Evolutionary conservation across 2,113 vertebrate genomes (phyloP).

Genomic region (Colossoma macropomum): DNA sequence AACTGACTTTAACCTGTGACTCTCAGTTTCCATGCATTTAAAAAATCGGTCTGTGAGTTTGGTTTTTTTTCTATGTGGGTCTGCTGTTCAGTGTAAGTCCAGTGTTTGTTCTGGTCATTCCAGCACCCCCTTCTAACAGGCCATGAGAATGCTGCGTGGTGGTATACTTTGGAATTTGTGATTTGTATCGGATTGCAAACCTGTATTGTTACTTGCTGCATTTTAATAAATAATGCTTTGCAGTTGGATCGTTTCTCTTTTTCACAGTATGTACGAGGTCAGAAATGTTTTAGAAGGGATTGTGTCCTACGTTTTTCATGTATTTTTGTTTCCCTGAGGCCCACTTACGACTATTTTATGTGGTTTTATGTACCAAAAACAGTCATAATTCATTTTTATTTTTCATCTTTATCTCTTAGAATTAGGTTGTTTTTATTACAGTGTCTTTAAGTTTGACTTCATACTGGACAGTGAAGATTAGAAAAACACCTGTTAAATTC

Average conservation of each 20-base stretch:
- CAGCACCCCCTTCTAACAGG: slow-evolving; percentile 30
- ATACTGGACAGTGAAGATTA: too few relatives aligned
- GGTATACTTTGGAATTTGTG: slow-evolving; percentile 50
- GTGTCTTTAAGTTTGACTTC: neutral
- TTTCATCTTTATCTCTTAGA: neutral
- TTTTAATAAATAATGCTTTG: slow-evolving; percentile 60
- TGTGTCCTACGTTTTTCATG: too few relatives aligned
- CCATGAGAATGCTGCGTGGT: slow-evolving; percentile 28
- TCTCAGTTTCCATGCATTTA: slow-evolving; percentile 24
- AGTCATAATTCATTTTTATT: neutral
- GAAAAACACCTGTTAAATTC: too few relatives aligned
- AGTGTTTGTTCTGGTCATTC: slow-evolving; percentile 33
- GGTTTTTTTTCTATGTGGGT: slow-evolving; percentile 2
- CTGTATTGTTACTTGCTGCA: slow-evolving; percentile 54
- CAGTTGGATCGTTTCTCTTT: slow-evolving; percentile 27
- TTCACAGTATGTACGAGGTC: neutral
- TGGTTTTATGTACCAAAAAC: neutral
- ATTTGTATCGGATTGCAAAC: slow-evolving; percentile 60
- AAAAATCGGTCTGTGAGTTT: neutral
- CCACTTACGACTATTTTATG: too few relatives aligned
- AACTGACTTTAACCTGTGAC: slow-evolving; percentile 11
- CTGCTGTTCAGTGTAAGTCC: slow-evolving; percentile 34
- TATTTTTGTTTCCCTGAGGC: neutral
- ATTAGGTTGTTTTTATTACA: neutral
- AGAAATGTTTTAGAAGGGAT: too few relatives aligned